phyloP scores from a whole-genome alignment of 2,113 vertebrate genomes.

The Aptenodytes patagonicus region DNA sequence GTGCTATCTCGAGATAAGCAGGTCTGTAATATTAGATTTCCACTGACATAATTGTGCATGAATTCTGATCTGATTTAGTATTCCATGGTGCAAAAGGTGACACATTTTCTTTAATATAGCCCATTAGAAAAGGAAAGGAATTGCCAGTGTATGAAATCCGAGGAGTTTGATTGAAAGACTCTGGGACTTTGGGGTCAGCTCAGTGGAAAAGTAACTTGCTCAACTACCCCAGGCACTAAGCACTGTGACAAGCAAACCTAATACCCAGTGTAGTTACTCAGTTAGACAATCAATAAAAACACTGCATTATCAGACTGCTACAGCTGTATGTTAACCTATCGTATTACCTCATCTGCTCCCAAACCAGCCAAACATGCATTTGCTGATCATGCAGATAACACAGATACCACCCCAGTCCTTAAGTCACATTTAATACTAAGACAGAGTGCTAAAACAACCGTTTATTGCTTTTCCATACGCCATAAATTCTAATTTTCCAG shows the following conservation, averaged over 20 bases:
- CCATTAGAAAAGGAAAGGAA: slow-evolving; percentile 69
- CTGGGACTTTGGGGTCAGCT: slow-evolving; percentile 67
- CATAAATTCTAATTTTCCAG: slow-evolving; percentile 2
- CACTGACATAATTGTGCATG: slow-evolving; percentile 80
- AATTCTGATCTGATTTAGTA: slow-evolving; percentile 81
- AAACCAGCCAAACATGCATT: slow-evolving; percentile 36
- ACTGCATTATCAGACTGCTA: slow-evolving; percentile 72
- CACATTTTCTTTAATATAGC: slow-evolving; percentile 74
- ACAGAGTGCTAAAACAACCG: background rate
- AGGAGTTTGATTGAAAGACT: slow-evolving; percentile 71
- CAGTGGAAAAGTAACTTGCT: slow-evolving; percentile 70
- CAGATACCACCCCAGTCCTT: background rate
- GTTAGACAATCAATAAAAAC: slow-evolving; percentile 74
- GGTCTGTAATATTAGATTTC: slow-evolving; percentile 76
- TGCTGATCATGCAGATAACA: slow-evolving; percentile 58
- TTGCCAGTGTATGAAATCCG: slow-evolving; percentile 69
- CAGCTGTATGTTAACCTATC: slow-evolving; percentile 72
- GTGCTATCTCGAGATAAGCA: slow-evolving; percentile 83
- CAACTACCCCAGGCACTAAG: slow-evolving; percentile 62
- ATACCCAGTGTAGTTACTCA: slow-evolving; percentile 60
- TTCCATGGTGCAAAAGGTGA: slow-evolving; percentile 78
- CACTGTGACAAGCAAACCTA: slow-evolving; percentile 68
- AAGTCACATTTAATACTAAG: background rate
- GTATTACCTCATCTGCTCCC: slow-evolving; percentile 47
- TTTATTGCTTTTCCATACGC: background rate